Base-by-base conservation (phyloP, 2,888 invertebrate genomes). In the Campoplex capitator region DNA sequence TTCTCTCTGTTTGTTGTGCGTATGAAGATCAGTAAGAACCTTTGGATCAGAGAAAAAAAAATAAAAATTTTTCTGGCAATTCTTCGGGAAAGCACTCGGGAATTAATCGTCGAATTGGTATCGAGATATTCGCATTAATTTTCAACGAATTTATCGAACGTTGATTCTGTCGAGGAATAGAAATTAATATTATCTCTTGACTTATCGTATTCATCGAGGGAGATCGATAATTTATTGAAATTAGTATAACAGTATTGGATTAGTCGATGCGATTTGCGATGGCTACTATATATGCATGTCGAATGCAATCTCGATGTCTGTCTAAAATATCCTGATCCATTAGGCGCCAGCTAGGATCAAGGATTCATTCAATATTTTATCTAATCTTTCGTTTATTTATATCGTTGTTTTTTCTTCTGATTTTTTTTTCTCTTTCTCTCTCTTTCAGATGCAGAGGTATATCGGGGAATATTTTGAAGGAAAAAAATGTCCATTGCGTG, bases 331-430 rank as follows among this genome's bases (percentile, higher is more conserved):
- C 76, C 84, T 81, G 86, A 86, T 81, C 74, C 86, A 86, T 86
- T 86, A 84, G 81, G 68, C 77, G 84, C 81, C 81, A 51, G 51
- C 42, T 9, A 74, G 81, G 74, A 86, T 86, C 86, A 80, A 80
- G 73, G 75, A 67, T 67, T 58, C 71, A 54, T 68, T 70, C 67
- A 54, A 62, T 68, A 75, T 85, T 83, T 83, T 75, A 86, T 86
- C 81, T 84, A 84, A 81, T 81, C 65, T 81, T 54, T 45, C 32
- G 48, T 48, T 71, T 51, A 48, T 51, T 51, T 48, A 32, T 16
- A 32, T 18, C 18, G 8, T 51, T 51, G 9, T 70, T 16, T 45
- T 28, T 32, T 48, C 13, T 38, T n/a, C 38, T 65, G 48, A 23
- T 35, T 18, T 35, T n/a, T 58, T 54, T 74, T 6, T 3, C 6